Evolutionary conservation across 2,888 invertebrate genomes (phyloP), one percentile per base, ranked within the genome.

Genomic region (Drosophila aldrichi): DNA sequence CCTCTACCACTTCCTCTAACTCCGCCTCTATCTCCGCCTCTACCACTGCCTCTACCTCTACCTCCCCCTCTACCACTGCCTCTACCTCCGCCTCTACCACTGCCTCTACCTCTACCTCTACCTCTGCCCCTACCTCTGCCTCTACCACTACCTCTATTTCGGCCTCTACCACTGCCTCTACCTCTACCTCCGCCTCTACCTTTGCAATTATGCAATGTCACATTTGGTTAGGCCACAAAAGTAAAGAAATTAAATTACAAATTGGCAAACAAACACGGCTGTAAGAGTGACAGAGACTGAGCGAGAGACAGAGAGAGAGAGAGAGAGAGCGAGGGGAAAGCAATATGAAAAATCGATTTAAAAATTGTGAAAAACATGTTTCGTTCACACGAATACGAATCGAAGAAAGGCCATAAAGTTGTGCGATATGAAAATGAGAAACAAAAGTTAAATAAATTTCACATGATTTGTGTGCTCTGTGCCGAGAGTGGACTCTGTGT

Each of bases 341-440:
- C 18, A 25, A 64, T 52, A 58, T 40, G 52, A 40, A 60, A 59
- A 70, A 58, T 58, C 36, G 18, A 63, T 69, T 63, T 44, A 36
- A 74, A 74, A 62, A 58, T 22, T 62, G 41, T 16, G 12, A 8
- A 10, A 56, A 44, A 44, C 43, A 22, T 41, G n/a, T 49, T 32
- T 44, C 16, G 34, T 44, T 10, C 43, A n/a, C 29, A 46, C 41
- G 36, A 32, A 10, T 32, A 10, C 32, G 10, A 51, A 36, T 34
- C 43, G 54, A 48, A 41, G 46, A 46, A 25, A 69, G 43, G 74
- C 40, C 55, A 56, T 29, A 43, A 49, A 46, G 16, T 25, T 46
- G 25, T 16, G 46, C 46, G 25, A 22, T 25, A 25, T 3, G 46
- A 25, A 25, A 32, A 49, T 32, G 32, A 12, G 32, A n/a, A 49